Conservation (phyloP, 2,888 invertebrate species). For the Priocnemis perturbator region DNA sequence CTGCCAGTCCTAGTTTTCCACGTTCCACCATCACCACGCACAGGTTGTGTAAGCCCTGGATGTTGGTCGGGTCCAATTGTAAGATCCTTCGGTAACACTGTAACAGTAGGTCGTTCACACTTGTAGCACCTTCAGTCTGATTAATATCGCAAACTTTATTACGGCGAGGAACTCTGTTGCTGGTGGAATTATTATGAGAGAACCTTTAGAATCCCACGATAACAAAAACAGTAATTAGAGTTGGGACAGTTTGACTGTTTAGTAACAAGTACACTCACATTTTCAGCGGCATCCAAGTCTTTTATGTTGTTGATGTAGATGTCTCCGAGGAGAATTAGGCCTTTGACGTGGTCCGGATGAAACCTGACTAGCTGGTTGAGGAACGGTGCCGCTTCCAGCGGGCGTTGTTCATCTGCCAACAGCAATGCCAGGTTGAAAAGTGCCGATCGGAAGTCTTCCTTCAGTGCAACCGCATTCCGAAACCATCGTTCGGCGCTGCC, state of each 20-base stretch:
- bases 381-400: constrained; percentile 93
- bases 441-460: constrained; percentile 93
- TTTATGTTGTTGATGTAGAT: constrained; percentile 97
- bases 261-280: constrained; percentile 79
- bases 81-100: constrained; percentile 94
- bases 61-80: constrained; percentile 91
- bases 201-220: too few relatives aligned
- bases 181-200: too few relatives aligned
- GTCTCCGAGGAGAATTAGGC: constrained; percentile 93
- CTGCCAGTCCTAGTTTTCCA: constrained; percentile 89
- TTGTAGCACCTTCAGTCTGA: too few relatives aligned
- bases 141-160: too few relatives aligned
- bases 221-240: too few relatives aligned
- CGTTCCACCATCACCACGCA: constrained; percentile 97
- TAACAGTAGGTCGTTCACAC: constrained; percentile 54
- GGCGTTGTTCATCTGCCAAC: constrained; percentile 90
- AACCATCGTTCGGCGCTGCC: constrained; percentile 94
- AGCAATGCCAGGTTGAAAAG: constrained; percentile 95
- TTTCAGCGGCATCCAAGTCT: constrained; percentile 95
- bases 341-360: constrained; percentile 96
- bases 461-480: constrained; percentile 89
- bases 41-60: constrained; percentile 95
- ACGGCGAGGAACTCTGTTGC: too few relatives aligned
- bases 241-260: background rate
- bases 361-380: constrained; percentile 92